phyloP scores from a whole-genome alignment of 2,888 invertebrate genomes.

The Trissolcus japonicus region DNA sequence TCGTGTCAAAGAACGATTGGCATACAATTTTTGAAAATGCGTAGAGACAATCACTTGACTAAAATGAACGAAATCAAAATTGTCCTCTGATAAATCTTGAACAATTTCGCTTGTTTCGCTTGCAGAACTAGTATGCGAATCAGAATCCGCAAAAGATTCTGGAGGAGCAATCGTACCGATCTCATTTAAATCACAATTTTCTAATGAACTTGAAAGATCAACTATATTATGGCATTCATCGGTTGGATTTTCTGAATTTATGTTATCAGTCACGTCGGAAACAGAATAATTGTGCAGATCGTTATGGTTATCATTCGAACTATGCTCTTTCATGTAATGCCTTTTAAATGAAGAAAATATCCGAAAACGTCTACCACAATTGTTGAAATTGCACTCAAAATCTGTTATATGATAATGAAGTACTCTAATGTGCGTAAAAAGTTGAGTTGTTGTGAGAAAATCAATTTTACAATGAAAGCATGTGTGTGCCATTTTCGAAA shows the following conservation, averaged over 20 bases:
- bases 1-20: conserved; percentile 7
- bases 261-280: too few species aligned
- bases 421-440: background rate
- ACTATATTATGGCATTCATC: too few species aligned
- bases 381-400: background rate
- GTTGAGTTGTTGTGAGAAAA: background rate
- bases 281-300: too few species aligned
- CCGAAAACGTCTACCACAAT: background rate
- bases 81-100: too few species aligned
- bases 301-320: background rate
- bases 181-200: background rate
- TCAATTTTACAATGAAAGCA: too few species aligned
- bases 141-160: too few species aligned
- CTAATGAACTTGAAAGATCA: too few species aligned
- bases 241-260: background rate
- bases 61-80: conserved; percentile 11
- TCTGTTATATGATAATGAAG: background rate
- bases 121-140: too few species aligned
- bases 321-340: conserved; percentile 15
- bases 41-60: background rate
- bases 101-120: background rate
- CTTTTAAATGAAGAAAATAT: background rate
- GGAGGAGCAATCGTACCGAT: too few species aligned
- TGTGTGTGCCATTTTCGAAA: too few species aligned
- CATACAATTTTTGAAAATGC: conserved; percentile 28